Evolutionary conservation across 1,140 invertebrate genomes (phyloP), one percentile per base, ranked within the genome.

Genomic region (Lepidurus couesii): DNA sequence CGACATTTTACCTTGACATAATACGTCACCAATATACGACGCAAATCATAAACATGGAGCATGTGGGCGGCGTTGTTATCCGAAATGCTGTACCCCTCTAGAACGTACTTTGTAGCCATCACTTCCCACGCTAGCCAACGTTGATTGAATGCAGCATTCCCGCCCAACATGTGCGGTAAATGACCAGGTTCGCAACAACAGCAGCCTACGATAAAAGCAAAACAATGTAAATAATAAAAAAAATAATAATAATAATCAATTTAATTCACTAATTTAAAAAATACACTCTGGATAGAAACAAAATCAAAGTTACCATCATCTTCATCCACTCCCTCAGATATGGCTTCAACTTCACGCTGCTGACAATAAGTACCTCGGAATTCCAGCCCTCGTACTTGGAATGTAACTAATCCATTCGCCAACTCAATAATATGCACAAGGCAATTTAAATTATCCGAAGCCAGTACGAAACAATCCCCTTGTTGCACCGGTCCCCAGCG

Each of bases 281-380:
- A 34, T 13, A 74, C n/a, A 81, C 44, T 79, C 42, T 1, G 13
- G 73, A 79, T 78, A 21, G 21, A 79, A 77, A 75, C 0, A 78
- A 76, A 9, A 26, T n/a, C 6, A n/a, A 16, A 7, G 81, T 85
- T 83, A 92, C 93, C 93, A 82, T 93, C 92, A 86, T 98, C 96
- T 82, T 97, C 95, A 84, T 97, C 95, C 1, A 96, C 93, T 1
- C 95, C 96, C 87, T 99, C 97, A 1, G 95, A 97, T 47, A 99
- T 99, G 9, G 98, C 98, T 87, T 98, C 96, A 8, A 98, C 95
- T 85, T 97, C 95, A 79, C 95, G 86, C 85, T 99, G 98, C 85
- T 99, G 98, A 86, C 98, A 99, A 84, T 99, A 99, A 1, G 98
- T 99, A 80, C 96, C 98, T 78, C 97, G 87, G 86, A 99, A 99